Percentiles rank a stretch among this genome's conserved stretches.
Evolutionary conservation across 2,797 vertebrate genomes (phyloP).

Genomic region (Danio aesculapii): DNA sequence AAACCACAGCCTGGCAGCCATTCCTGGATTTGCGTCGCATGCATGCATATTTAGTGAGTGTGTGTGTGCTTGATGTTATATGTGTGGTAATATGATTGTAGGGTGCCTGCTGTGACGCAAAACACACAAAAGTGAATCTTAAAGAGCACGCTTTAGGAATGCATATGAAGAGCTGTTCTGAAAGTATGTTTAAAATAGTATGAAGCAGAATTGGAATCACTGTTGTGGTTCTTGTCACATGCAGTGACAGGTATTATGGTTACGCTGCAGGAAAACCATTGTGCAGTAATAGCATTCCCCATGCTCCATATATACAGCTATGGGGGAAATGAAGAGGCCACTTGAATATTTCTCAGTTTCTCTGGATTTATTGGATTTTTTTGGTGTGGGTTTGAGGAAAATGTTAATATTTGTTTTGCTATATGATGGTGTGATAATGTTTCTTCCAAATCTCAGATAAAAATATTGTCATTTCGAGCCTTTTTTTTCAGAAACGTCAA

Average conservation of each 20-base stretch:
- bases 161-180: not conserved
- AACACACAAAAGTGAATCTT: conserved; percentile 1
- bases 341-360: too few relatives aligned
- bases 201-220: not conserved
- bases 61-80: conserved; percentile 9
- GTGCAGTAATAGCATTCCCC: conserved; percentile 3
- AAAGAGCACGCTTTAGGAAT: conserved; percentile 3
- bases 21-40: not conserved
- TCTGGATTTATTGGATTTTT: too few relatives aligned
- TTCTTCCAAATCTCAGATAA: too few relatives aligned
- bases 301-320: not conserved
- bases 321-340: too few relatives aligned
- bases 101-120: not conserved
- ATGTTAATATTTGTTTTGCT: too few relatives aligned
- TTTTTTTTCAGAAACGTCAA: too few relatives aligned
- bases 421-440: too few relatives aligned
- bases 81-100: conserved; percentile 25
- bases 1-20: conserved; percentile 29
- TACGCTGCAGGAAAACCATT: conserved; percentile 17
- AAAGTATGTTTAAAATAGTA: not conserved
- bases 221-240: conserved; percentile 4
- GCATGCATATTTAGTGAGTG: not conserved
- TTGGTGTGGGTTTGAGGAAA: too few relatives aligned
- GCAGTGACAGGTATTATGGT: not conserved
- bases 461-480: too few relatives aligned